Base-by-base conservation (phyloP, 2,888 invertebrate genomes). In the Cerceris ruficornis region DNA sequence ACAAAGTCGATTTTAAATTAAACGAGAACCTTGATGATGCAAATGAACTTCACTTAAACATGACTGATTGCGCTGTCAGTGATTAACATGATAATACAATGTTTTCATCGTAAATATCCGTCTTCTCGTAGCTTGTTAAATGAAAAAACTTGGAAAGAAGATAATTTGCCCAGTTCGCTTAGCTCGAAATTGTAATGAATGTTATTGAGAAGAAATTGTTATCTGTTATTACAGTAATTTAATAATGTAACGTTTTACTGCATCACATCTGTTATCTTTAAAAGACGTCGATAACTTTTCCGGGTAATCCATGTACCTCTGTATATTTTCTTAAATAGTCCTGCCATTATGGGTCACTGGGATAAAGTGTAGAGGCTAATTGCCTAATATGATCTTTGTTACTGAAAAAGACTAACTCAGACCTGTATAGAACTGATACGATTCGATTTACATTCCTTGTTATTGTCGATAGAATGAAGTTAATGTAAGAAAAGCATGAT, bases 341-440 rank as follows among this genome's bases (percentile, higher is more conserved):
- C 84, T 84, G 84, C 84, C 84, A 83, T 84, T 85, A 81, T 75
- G 67, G 81, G 76, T 77, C 72, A 73, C 75, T 85, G 79, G 84
- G 86, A 81, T 69, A 73, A 81, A 76, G 66, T 28, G 28, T 81
- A 78, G 57, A 28, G 72, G 72, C 76, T 58, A 46, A 70, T 68
- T 14, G 74, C 49, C 79, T 67, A 65, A 70, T 67, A 65, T 28
- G 61, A 58, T 77, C 77, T 86, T 58, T 86, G 75, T 83, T 75
- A 61, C 73, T 55, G 66, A 67, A 70, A 75, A 81, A 81, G 84
- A 83, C 84, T 84, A 83, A 86, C 75, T 75, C 75, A 81, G 75
- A 77, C 75, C 77, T 86, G 66, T 86, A 83, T 86, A 86, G 79
- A 86, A 86, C 79, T 84, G 81, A 85, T 68, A 69, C 58, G 74